phyloP scores from a whole-genome alignment of 2,797 vertebrate genomes.

The Dendrocincla tyrannina region DNA sequence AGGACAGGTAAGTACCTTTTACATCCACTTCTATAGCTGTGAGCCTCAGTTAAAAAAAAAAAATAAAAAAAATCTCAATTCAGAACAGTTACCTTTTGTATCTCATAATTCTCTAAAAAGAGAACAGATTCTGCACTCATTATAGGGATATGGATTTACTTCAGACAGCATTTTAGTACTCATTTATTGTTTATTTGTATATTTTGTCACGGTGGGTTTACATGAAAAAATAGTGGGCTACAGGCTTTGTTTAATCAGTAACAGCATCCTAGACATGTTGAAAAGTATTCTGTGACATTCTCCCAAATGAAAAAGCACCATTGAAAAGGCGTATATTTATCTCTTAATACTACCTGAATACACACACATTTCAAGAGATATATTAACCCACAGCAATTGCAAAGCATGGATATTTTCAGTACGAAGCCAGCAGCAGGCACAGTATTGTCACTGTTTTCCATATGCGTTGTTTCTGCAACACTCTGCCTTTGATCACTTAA shows the following conservation, averaged over 20 bases:
- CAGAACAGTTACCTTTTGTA: neutral
- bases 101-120: constrained; percentile 2
- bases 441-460: neutral
- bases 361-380: neutral
- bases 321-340: constrained; percentile 30
- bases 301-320: neutral
- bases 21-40: neutral
- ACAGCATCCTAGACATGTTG: neutral
- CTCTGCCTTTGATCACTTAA: neutral
- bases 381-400: neutral
- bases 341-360: neutral
- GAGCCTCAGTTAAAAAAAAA: neutral
- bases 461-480: neutral
- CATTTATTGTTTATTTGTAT: constrained; percentile 50
- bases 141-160: constrained; percentile 48
- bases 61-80: too few relatives aligned
- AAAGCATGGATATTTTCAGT: neutral
- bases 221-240: constrained; percentile 29
- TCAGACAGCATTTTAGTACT: constrained; percentile 9
- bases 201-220: constrained; percentile 26
- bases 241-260: neutral
- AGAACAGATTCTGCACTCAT: neutral
- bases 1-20: neutral
- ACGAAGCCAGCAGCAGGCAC: neutral
- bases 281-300: constrained; percentile 16